Evolutionary conservation across 2,113 vertebrate genomes (phyloP), one percentile per base, ranked within the genome.

Genomic region (Pseudorasbora parva): DNA sequence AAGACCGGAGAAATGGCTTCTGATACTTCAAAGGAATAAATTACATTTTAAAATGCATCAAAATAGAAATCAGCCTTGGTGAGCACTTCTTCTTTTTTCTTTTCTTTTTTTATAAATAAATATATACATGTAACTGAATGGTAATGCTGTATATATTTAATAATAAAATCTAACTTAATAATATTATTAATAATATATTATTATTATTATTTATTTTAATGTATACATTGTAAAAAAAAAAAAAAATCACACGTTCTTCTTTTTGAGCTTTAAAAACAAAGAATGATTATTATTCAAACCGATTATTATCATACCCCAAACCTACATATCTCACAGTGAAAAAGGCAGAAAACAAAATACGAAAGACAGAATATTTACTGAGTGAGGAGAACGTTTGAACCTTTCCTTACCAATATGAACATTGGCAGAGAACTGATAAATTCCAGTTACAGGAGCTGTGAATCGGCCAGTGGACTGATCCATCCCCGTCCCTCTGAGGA

Each of bases 351-450:
- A 56, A 76, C 17, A 47, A 47, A 47, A 14, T 4, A 71, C 71
- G 8, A 81, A 49, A 80, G 27, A 14, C 15, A 72, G 74, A 43
- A 77, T 64, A 51, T 73, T 9, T 43, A 76, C 64, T 66, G 59
- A 4, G 37, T 68, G 56, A 37, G 27, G 45, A 47, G 45, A 27
- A 30, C 15, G 59, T 45, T 59, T 78, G 15, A 71, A 30, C 33
- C 43, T 27, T 82, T 83, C 59, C 88, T 79, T 84, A 89, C 88
- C 88, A 69, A 89, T 85, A 56, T 98, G 96, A 81, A 99, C 86
- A 15, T 96, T 97, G 87, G 96, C 96, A 23, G 96, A 98, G 85
- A 99, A 97, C 91, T 98, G 97, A 93, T 98, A 99, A 93, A 99
- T 97, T 85, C 96, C 97, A 0, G 95, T 94, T 83, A 95, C 85